phyloP scores from a whole-genome alignment of 2,888 invertebrate genomes.

The Drosophila melanosoma region DNA sequence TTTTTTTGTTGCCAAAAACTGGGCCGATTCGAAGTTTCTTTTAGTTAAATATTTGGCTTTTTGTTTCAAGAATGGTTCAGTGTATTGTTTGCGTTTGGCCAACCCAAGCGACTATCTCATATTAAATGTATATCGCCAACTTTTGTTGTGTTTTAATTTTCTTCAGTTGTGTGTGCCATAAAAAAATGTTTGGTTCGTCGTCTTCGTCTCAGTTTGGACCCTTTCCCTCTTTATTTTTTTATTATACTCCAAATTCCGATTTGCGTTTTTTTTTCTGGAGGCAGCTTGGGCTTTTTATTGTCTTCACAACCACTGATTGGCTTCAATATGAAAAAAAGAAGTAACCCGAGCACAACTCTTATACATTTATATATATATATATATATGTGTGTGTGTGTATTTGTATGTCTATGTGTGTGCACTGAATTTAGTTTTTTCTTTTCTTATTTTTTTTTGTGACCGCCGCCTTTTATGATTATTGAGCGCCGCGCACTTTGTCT shows the following conservation, averaged over 20 bases:
- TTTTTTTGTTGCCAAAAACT: constrained; percentile 17
- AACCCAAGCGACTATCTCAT: constrained; percentile 20
- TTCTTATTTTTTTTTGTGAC: constrained; percentile 32
- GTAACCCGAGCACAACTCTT: constrained; percentile 50
- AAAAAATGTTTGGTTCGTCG: constrained; percentile 49
- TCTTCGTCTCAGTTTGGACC: constrained; percentile 22
- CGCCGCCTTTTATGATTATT: constrained; percentile 76
- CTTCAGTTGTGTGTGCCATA: constrained; percentile 58
- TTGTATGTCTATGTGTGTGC: constrained; percentile 31
- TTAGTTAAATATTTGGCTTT: constrained; percentile 66
- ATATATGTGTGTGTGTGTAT: neutral
- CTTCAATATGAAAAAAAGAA: constrained; percentile 64
- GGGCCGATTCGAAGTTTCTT: constrained; percentile 44
- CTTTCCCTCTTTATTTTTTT: constrained; percentile 48
- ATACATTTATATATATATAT: constrained; percentile 13
- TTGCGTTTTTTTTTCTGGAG: constrained; percentile 62
- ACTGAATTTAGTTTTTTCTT: constrained; percentile 64
- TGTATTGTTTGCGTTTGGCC: constrained; percentile 45
- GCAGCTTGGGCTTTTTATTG: constrained; percentile 64
- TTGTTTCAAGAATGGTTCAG: constrained; percentile 56
- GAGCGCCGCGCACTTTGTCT: constrained; percentile 56
- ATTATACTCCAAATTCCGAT: constrained; percentile 70
- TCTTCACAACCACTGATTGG: constrained; percentile 77
- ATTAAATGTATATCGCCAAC: constrained; percentile 50
- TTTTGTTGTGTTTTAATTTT: constrained; percentile 57